phyloP scores from a whole-genome alignment of 2,113 vertebrate species.

The Shinisaurus crocodilurus region DNA sequence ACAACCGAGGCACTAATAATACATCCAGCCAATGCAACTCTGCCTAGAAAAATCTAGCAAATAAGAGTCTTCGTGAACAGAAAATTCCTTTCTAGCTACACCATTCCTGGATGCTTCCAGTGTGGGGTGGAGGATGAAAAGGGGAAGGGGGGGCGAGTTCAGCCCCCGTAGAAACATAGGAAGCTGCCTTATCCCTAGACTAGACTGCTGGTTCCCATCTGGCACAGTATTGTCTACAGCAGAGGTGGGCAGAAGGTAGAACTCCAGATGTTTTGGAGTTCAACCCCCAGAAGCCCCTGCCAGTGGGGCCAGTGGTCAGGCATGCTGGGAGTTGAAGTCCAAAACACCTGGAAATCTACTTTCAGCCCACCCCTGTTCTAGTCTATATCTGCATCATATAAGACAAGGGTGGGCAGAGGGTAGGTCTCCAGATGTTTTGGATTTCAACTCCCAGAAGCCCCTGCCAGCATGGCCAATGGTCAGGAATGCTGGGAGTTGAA shows the following conservation, averaged over 20 bases:
- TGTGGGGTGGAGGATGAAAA: neutral
- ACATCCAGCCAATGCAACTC: neutral
- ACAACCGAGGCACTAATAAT: neutral
- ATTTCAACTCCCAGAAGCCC: no score
- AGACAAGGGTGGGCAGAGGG: no score
- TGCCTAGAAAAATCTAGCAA: neutral
- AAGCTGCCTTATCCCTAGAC: neutral
- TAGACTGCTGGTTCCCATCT: neutral
- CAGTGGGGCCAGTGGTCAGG: no score
- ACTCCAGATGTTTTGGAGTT: neutral
- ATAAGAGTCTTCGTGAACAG: no score
- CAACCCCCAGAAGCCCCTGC: neutral
- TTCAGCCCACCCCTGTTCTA: no score
- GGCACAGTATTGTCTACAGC: neutral
- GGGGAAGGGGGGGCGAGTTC: neutral
- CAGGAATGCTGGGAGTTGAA: no score
- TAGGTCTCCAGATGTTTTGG: no score
- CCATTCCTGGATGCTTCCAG: neutral
- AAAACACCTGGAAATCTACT: no score
- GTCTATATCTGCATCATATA: no score
- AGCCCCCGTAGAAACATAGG: neutral
- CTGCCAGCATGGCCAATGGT: no score
- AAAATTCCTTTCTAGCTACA: constrained; percentile 19
- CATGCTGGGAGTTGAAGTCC: no score
- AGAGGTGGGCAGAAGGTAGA: neutral